Evolutionary conservation across 2,797 vertebrate species (phyloP).

Genomic region (Tympanoctomys barrerae): DNA sequence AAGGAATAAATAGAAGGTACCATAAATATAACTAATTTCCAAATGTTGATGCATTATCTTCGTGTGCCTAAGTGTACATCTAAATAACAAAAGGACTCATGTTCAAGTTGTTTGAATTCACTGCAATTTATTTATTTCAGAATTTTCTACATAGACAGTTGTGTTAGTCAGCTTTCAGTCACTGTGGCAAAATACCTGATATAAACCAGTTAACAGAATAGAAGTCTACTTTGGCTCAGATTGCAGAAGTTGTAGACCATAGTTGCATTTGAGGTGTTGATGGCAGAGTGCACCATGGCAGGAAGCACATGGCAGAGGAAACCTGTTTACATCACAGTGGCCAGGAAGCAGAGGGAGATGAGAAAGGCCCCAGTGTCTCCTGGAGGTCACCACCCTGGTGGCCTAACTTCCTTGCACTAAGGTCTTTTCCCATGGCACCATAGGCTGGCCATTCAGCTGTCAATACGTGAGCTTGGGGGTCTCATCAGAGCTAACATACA

Average conservation of each 20-base stretch:
- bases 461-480: too few relatives aligned
- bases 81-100: neutral
- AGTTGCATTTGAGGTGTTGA: neutral
- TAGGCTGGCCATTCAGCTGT: neutral
- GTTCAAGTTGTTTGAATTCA: neutral
- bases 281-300: neutral
- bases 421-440: too few relatives aligned
- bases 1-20: neutral
- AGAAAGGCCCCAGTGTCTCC: neutral
- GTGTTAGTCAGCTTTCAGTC: neutral
- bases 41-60: neutral
- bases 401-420: neutral
- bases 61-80: neutral
- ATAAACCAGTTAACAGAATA: neutral
- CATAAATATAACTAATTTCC: slow-evolving; percentile 22
- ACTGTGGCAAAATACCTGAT: neutral
- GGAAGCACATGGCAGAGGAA: neutral
- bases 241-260: neutral
- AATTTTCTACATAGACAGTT: neutral
- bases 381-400: neutral
- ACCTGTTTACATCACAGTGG: neutral
- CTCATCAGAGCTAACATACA: neutral
- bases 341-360: neutral
- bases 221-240: neutral
- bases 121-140: neutral